Evolutionary conservation across 2,113 vertebrate species (phyloP).

Genomic region (Artemisiospiza belli): DNA sequence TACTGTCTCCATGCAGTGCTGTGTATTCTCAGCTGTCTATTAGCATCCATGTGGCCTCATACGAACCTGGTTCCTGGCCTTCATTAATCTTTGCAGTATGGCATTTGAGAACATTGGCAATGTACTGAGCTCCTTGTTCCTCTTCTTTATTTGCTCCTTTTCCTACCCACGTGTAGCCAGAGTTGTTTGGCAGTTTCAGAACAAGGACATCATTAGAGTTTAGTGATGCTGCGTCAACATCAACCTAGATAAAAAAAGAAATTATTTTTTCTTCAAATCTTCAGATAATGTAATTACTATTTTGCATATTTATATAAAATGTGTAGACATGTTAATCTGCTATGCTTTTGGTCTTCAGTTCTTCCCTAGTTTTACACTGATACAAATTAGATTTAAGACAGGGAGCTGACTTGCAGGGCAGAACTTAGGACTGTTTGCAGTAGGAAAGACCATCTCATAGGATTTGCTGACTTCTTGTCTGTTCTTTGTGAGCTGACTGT

Average conservation of each 20-base stretch:
- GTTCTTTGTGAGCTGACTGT: neutral
- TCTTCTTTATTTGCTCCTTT: constrained; percentile 87
- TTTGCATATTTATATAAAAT: neutral
- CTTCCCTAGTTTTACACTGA: neutral
- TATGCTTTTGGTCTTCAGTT: neutral
- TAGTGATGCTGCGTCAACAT: constrained; percentile 76
- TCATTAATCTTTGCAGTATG: constrained; percentile 73
- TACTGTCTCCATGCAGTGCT: neutral
- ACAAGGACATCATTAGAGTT: constrained; percentile 93
- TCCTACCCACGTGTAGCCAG: constrained; percentile 84
- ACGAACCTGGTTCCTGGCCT: constrained; percentile 84
- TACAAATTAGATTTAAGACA: neutral
- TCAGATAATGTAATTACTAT: neutral
- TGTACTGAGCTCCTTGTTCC: constrained; percentile 79
- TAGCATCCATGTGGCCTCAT: neutral
- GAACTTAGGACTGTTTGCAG: neutral
- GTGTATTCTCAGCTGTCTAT: neutral
- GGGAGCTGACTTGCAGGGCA: neutral
- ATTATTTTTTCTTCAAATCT: neutral
- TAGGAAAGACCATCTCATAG: neutral
- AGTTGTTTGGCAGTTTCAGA: constrained; percentile 78
- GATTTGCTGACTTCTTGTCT: neutral
- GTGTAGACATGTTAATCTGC: neutral
- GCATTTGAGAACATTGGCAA: constrained; percentile 78
- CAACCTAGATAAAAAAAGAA: constrained; percentile 74